These are phyloP conservation scores for Conopomorpha cramerella DNA, from an alignment of 1,140 invertebrate genomes.

Conservation along the genomic window DNA sequence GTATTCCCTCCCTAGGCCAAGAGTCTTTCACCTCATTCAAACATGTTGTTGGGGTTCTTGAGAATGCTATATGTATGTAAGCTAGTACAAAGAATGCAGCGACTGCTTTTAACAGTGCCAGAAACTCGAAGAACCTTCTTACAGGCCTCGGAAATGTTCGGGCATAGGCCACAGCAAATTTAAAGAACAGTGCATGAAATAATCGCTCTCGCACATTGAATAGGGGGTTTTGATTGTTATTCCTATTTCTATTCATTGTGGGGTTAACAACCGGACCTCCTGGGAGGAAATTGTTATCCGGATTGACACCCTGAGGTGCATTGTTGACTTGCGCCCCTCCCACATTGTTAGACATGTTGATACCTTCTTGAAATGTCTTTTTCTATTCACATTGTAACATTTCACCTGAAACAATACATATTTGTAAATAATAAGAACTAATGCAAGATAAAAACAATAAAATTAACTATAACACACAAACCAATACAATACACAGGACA, in stretches of 20 bases:
- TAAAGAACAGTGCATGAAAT: constrained; percentile 95
- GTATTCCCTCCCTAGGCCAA: constrained; percentile 95
- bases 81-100: constrained; percentile 87
- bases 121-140: constrained; percentile 88
- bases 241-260: constrained; percentile 57
- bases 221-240: constrained; percentile 72
- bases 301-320: constrained; percentile 50
- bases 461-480: too few relatives aligned
- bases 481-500: too few relatives aligned
- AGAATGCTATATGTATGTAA: constrained; percentile 95
- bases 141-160: constrained; percentile 84
- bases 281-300: constrained; percentile 58
- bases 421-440: too few relatives aligned
- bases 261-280: constrained; percentile 56
- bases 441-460: too few relatives aligned
- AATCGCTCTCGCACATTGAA: constrained; percentile 88
- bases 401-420: too few relatives aligned
- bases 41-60: constrained; percentile 91
- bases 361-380: too few relatives aligned
- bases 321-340: constrained; percentile 36
- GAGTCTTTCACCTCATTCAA: constrained; percentile 85
- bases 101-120: constrained; percentile 88
- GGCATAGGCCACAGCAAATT: constrained; percentile 88
- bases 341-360: constrained; percentile 6
- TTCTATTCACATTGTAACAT: too few relatives aligned